Evolutionary conservation across 2,797 vertebrate genomes (phyloP), one percentile per base, ranked within the genome.

Genomic region (Naso thynnoides): DNA sequence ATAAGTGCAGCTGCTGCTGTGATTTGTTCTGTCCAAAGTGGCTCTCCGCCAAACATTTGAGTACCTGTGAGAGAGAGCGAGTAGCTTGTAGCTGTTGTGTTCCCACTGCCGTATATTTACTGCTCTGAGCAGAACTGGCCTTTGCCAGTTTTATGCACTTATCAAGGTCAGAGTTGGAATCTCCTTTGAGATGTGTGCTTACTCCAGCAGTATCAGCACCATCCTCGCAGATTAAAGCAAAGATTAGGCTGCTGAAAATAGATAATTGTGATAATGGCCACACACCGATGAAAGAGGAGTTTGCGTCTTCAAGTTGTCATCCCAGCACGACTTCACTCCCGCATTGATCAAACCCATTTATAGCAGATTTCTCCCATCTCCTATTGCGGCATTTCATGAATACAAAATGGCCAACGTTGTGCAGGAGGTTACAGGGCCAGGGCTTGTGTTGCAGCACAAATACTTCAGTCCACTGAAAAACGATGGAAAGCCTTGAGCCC

Each of bases 71-170:
- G 80, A 74, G 56, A 33, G 71, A 57, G 83, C 2, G 39, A 56
- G 65, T 14, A 48, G 69, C 76, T 77, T 75, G 77, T 81, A 70
- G 80, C 85, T 64, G 78, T 70, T 70, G 78, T 77, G 59, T 61
- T 74, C 67, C 16, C 18, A 11, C 13, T 42, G 75, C 65, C 79
- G 31, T 86, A 83, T 90, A 88, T 90, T 84, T 79, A 70, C 54
- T 6, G 47, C 76, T 60, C 36, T n/a, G 72, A 70, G 80, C 27
- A 23, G 54, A 73, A 73, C 52, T n/a, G 27, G 73, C 63, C 66
- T 81, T 49, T 85, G 89, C 66, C 88, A 82, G 70, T 81, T 89
- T 89, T 81, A 89, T 81, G 73, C 74, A 86, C 76, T 85, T 74
- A 71, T 83, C 79, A 85, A 86, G 88, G 88, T 89, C 83, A 84